phyloP scores from a whole-genome alignment of 2,797 vertebrate genomes.

The Taeniopygia guttata region DNA sequence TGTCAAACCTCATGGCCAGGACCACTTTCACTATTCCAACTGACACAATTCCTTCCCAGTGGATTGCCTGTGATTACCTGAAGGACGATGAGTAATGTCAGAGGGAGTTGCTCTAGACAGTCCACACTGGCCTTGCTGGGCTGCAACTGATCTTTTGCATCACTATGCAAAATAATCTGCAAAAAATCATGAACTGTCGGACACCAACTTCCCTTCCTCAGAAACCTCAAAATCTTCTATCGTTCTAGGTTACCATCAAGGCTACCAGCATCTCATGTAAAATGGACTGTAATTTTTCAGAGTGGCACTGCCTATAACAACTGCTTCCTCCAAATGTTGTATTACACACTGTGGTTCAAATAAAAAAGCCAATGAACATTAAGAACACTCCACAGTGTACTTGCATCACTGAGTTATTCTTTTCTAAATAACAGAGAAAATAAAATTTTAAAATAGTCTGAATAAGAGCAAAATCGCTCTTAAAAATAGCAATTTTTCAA shows the following conservation, averaged over 20 bases:
- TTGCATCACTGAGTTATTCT: background rate
- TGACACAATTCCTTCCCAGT: background rate
- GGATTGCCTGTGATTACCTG: background rate
- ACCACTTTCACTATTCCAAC: background rate
- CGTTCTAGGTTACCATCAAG: background rate
- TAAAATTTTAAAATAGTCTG: background rate
- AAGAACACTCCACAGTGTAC: background rate
- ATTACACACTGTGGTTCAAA: background rate
- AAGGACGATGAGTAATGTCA: rapidly evolving
- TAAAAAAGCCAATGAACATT: background rate
- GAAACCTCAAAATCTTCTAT: background rate
- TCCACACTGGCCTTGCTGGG: background rate
- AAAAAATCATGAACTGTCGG: background rate
- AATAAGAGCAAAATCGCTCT: background rate
- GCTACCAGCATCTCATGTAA: background rate
- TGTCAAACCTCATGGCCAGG: background rate
- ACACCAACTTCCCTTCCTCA: background rate
- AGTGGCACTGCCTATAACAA: background rate
- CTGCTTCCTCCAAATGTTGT: background rate
- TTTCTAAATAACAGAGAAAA: background rate
- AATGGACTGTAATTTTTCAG: background rate
- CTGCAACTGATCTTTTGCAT: background rate
- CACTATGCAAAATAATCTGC: background rate
- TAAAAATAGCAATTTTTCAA: background rate
- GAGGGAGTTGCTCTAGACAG: background rate